These are phyloP conservation scores for Damaliscus lunatus DNA, from an alignment of 2,113 vertebrate species.

Conservation along the genomic window DNA sequence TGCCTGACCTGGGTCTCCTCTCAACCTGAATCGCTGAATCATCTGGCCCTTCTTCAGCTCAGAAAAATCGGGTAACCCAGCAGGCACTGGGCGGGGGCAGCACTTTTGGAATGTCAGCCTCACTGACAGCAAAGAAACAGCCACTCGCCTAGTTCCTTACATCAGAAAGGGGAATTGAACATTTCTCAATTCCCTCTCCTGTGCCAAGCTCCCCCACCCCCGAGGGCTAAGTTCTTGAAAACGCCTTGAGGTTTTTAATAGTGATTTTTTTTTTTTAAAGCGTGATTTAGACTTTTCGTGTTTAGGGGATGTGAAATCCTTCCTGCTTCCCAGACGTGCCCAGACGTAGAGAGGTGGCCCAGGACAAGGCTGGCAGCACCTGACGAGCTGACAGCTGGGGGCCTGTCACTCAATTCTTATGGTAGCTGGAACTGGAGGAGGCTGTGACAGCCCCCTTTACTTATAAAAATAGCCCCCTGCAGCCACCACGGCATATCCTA, in stretches of 20 bases:
- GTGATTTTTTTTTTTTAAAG: neutral
- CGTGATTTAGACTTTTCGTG: conserved; percentile 32
- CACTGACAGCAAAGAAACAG: conserved; percentile 65
- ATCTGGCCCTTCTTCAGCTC: conserved; percentile 34
- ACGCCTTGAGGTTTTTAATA: conserved; percentile 12
- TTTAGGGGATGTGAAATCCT: conserved; percentile 63
- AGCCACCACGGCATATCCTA: neutral
- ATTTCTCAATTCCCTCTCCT: conserved; percentile 72
- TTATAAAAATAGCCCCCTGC: conserved; percentile 59
- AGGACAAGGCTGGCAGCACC: conserved; percentile 43
- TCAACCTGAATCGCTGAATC: conserved; percentile 45
- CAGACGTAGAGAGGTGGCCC: conserved; percentile 54
- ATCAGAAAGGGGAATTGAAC: conserved; percentile 63
- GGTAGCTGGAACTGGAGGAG: conserved; percentile 71
- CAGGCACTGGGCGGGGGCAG: conserved; percentile 50
- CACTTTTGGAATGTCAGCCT: conserved; percentile 57
- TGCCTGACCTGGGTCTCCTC: conserved; percentile 31
- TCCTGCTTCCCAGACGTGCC: conserved; percentile 26
- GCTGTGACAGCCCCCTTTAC: conserved; percentile 28
- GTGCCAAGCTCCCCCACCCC: conserved; percentile 36
- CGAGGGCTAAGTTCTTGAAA: conserved; percentile 46
- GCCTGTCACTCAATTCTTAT: conserved; percentile 40
- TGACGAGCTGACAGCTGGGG: conserved; percentile 74
- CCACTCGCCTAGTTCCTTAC: conserved; percentile 66
- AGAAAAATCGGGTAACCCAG: conserved; percentile 27